Conservation (phyloP, 1,140 invertebrate genomes). For the Lasaia peninsularis region DNA sequence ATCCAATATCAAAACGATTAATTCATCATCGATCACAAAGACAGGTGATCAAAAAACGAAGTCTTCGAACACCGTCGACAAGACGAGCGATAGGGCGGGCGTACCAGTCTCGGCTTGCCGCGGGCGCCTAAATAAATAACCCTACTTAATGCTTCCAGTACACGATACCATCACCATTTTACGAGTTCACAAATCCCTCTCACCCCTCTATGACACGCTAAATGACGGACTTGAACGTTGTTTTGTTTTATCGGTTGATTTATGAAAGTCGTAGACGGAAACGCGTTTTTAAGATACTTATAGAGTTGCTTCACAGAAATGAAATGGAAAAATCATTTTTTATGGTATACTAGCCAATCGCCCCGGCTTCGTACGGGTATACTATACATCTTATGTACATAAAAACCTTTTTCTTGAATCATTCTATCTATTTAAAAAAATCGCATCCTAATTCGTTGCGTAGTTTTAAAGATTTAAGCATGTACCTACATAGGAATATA, state of each 20-base stretch:
- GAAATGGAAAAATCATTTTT: neutral
- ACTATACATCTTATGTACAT: too few relatives aligned
- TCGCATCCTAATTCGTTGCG: too few relatives aligned
- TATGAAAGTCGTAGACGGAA: slow-evolving; percentile 26
- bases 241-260: slow-evolving; percentile 39
- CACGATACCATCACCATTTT: slow-evolving; percentile 53
- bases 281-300: neutral
- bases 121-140: slow-evolving; percentile 68
- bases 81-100: neutral
- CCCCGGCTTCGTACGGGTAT: too few relatives aligned
- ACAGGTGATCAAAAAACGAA: slow-evolving; percentile 1
- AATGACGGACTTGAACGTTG: slow-evolving; percentile 27
- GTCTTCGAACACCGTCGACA: neutral
- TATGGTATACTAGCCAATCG: too few relatives aligned
- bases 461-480: too few relatives aligned
- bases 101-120: slow-evolving; percentile 13
- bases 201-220: slow-evolving; percentile 39
- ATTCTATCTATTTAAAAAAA: too few relatives aligned
- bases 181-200: slow-evolving; percentile 52
- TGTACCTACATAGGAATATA: too few relatives aligned
- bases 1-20: slow-evolving; percentile 5
- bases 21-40: slow-evolving; percentile 1
- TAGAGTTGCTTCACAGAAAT: neutral
- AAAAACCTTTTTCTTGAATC: too few relatives aligned
- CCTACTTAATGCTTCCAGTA: slow-evolving; percentile 52